A percentile compares a stretch with the other conserved stretches of the same genome.
Conservation (phyloP, 2,113 vertebrate genomes). For the Chionomys nivalis region DNA sequence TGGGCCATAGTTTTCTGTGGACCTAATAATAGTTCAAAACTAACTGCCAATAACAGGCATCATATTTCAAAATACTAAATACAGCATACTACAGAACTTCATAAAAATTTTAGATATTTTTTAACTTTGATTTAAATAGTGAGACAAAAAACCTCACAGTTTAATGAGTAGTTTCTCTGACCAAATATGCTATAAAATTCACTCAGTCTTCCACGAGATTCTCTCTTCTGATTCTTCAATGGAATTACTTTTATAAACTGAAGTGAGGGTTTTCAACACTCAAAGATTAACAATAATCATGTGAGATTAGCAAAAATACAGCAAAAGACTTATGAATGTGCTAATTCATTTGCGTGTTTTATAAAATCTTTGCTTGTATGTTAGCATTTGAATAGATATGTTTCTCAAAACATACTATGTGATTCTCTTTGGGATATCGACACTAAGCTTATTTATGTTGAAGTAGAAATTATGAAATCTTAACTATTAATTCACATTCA, state of each 20-base stretch:
- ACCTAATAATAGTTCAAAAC: neutral
- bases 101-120: neutral
- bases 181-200: neutral
- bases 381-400: neutral
- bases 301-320: neutral
- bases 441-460: neutral
- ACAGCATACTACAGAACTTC: neutral
- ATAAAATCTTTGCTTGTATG: neutral
- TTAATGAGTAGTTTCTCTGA: conserved; percentile 9
- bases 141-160: neutral
- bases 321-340: too few species aligned
- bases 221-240: neutral
- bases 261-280: neutral
- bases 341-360: neutral
- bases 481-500: neutral
- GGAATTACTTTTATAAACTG: conserved; percentile 46
- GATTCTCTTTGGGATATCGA: neutral
- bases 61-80: conserved; percentile 4
- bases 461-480: neutral
- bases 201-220: neutral
- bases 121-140: neutral
- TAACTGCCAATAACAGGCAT: neutral
- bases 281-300: neutral
- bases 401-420: neutral
- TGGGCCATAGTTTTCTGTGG: neutral